Evolutionary conservation across 2,797 vertebrate genomes (phyloP).

Genomic region (Hyperoplus lanceolatus): DNA sequence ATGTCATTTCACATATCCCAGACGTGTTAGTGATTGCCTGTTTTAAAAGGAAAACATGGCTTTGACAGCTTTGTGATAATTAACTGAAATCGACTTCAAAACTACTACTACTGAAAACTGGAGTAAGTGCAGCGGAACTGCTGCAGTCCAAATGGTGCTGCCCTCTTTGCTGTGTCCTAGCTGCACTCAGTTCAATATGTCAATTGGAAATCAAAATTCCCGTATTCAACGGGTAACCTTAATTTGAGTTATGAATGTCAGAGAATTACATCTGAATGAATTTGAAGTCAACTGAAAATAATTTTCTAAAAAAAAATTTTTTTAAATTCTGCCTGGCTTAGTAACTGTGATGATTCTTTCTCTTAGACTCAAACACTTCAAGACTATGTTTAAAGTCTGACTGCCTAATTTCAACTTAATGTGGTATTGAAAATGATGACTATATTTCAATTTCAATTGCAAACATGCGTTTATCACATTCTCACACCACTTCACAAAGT

Average conservation of each 20-base stretch:
- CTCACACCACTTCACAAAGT: too few relatives aligned
- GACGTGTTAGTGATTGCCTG: neutral
- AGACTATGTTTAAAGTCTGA: constrained; percentile 5
- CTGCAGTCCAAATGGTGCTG: neutral
- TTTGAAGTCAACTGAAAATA: neutral
- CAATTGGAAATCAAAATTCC: constrained; percentile 8
- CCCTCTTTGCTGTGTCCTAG: constrained; percentile 8
- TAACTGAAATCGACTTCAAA: constrained; percentile 25
- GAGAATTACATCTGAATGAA: constrained; percentile 3
- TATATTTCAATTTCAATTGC: too few relatives aligned
- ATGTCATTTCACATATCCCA: constrained; percentile 13
- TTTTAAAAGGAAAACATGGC: constrained; percentile 3
- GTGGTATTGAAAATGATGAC: neutral
- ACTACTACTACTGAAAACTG: neutral
- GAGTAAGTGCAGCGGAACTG: constrained; percentile 10
- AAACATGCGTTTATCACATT: too few relatives aligned
- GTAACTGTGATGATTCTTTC: neutral
- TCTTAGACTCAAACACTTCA: neutral
- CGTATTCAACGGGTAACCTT: constrained; percentile 12
- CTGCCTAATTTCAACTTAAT: constrained; percentile 9
- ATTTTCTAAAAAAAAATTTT: neutral
- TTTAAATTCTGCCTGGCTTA: neutral
- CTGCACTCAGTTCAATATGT: constrained; percentile 10
- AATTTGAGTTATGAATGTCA: neutral
- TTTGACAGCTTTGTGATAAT: constrained; percentile 37